These are phyloP conservation scores for Gastracanthus pulcherrimus DNA, from an alignment of 2,888 invertebrate genomes.

Conservation along the genomic window DNA sequence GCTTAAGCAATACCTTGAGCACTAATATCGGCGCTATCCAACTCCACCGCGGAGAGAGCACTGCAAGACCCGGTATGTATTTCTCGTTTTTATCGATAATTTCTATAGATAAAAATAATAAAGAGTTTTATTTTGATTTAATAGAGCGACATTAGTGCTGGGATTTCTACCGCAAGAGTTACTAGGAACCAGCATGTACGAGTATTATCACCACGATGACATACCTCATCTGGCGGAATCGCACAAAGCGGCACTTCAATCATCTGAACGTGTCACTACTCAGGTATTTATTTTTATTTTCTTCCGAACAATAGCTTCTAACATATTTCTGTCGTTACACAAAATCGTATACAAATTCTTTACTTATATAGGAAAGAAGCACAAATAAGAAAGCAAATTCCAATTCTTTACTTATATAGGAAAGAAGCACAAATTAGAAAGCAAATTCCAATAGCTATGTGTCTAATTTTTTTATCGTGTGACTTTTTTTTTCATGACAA, in stretches of 20 bases:
- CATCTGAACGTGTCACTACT: slow-evolving; percentile 82
- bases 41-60: no score
- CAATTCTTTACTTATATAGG: no score
- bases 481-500: neutral
- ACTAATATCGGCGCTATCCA: no score
- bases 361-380: no score
- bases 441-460: neutral
- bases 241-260: slow-evolving; percentile 88
- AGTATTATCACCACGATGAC: slow-evolving; percentile 92
- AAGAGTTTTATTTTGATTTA: neutral
- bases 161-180: slow-evolving; percentile 96
- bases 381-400: no score
- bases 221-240: slow-evolving; percentile 88
- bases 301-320: no score
- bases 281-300: slow-evolving; percentile 73
- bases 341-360: no score
- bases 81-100: no score
- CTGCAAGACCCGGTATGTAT: no score
- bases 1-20: no score
- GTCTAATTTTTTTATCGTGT: neutral
- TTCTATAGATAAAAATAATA: neutral
- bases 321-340: no score
- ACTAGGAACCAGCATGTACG: slow-evolving; percentile 94
- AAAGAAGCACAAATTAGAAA: neutral
- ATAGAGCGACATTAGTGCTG: slow-evolving; percentile 90